Base-by-base conservation (phyloP, 2,888 invertebrate species). In the Noctua janthina region DNA sequence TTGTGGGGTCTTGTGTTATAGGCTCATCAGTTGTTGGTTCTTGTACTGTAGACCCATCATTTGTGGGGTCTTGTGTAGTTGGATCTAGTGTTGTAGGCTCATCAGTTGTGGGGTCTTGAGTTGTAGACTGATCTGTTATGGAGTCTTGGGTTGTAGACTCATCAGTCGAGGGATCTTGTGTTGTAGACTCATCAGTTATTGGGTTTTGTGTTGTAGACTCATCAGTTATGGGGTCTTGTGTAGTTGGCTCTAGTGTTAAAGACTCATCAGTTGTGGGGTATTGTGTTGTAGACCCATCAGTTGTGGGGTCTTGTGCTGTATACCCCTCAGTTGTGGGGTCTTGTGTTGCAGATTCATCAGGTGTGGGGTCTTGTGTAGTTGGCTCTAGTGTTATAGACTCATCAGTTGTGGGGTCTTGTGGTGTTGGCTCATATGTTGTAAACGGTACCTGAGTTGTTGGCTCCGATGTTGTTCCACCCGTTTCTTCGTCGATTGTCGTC, bases 391-490 rank as follows among this genome's bases (percentile, higher is more conserved):
- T 59, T 59, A 1, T 59, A 11, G 56, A 11, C 11, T 2, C 46
- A 46, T n/a, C 29, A 15, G 62, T 29, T 62, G 29, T 62, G 6
- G 62, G 29, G 62, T 62, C 13, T 29, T 29, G 29, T 62, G 62
- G 46, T 15, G 43, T 56, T 6, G 39, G 51, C 2, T n/a, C 10
- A 23, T 67, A 15, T 62, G 43, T 68, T 7, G 35, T 49, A 5
- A 23, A 15, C n/a, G 20, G 23, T 43, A 73, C 84, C n/a, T 76
- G 43, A 69, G 84, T 74, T 13, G 81, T 66, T 35, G 79, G 59
- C 5, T 39, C 73, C 23, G 17, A 39, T 62, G 78, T 78, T 29
- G 66, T 43, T 43, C 43, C 43, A 43, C 1, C 43, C 7, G 43
- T 54, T 17, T 64, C 68, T 46, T 46, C 46, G 4, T n/a, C 68